Evolutionary conservation across 1,140 invertebrate species (phyloP).

Genomic region (Pseudomyrmex dendroicus): DNA sequence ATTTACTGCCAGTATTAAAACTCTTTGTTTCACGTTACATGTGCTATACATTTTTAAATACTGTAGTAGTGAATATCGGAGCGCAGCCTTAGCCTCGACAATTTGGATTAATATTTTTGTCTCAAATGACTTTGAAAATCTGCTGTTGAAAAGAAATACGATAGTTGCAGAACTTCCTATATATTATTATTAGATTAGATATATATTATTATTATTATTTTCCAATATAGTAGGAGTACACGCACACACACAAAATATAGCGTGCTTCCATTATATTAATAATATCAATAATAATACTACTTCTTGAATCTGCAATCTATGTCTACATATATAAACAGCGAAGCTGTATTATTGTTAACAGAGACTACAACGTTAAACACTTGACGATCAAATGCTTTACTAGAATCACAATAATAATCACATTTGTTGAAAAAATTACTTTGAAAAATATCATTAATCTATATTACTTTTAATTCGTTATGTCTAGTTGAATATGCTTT

Average conservation of each 20-base stretch:
- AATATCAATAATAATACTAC: slow-evolving; percentile 33
- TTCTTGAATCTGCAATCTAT: slow-evolving; percentile 15
- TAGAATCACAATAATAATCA: slow-evolving; percentile 70
- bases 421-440: slow-evolving; percentile 37
- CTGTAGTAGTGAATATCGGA: no score
- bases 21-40: no score
- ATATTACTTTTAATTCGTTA: slow-evolving; percentile 21
- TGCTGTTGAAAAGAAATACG: no score
- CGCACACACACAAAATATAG: neutral
- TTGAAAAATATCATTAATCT: slow-evolving; percentile 30
- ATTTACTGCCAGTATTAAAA: no score
- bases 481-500: slow-evolving; percentile 35
- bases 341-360: slow-evolving; percentile 32
- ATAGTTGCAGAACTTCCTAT: no score
- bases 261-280: slow-evolving; percentile 26
- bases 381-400: slow-evolving; percentile 54
- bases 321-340: slow-evolving; percentile 26
- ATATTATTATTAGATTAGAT: no score
- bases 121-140: no score
- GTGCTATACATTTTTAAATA: no score
- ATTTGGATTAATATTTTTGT: no score
- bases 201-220: no score
- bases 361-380: slow-evolving; percentile 55
- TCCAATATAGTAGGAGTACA: no score
- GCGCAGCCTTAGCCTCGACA: no score